Evolutionary conservation across 1,140 invertebrate genomes (phyloP).

Genomic region (Maconellicoccus hirsutus): DNA sequence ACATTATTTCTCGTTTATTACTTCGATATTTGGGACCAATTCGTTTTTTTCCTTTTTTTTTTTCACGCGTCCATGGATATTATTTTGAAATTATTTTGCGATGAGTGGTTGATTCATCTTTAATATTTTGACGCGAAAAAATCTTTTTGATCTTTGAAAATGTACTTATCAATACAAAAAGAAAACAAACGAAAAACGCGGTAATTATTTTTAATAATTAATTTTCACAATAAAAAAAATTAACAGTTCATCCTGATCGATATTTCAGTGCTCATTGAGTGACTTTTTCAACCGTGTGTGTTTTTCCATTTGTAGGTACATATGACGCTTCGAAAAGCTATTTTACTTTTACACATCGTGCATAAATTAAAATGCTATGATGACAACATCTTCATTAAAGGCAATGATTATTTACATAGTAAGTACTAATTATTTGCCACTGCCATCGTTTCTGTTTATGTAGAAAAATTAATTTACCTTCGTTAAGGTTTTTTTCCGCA

Average conservation of each 20-base stretch:
- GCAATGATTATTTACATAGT: no score
- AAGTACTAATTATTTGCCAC: background rate
- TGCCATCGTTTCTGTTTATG: background rate
- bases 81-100: no score
- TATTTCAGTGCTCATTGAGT: background rate
- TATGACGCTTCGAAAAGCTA: background rate
- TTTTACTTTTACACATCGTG: background rate
- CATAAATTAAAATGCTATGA: background rate
- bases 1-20: no score
- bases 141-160: no score
- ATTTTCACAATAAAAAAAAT: background rate
- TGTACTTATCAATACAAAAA: no score
- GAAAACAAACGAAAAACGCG: background rate
- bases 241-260: background rate
- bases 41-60: no score
- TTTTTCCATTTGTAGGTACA: background rate
- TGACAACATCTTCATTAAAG: no score
- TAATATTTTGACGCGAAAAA: no score
- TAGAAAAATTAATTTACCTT: background rate
- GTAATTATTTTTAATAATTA: background rate
- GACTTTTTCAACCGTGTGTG: background rate
- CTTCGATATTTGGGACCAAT: no score
- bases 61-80: no score
- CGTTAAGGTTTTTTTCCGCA: no score
- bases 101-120: no score